Evolutionary conservation across 2,888 invertebrate genomes (phyloP).

Genomic region (Thereva nobilitata): DNA sequence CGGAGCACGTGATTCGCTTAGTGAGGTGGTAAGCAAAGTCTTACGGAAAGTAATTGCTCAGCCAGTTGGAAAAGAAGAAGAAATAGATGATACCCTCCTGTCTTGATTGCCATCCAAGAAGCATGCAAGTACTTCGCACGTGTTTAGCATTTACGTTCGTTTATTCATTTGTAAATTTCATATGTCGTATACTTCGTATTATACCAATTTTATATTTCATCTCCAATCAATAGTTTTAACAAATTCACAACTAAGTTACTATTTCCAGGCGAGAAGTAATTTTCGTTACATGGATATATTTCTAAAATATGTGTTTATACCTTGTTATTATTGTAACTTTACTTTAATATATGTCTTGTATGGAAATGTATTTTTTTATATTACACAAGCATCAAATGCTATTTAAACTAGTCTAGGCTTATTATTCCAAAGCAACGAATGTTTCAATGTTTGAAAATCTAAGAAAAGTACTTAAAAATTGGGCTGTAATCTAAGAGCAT

Average conservation of each 20-base stretch:
- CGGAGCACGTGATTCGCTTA: constrained; percentile 86
- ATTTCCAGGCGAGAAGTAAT: constrained; percentile 13
- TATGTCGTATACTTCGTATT: constrained; percentile 7
- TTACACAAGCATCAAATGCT: too few species aligned
- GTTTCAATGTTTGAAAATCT: too few species aligned
- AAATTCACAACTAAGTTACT: constrained; percentile 8
- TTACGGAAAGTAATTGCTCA: constrained; percentile 77
- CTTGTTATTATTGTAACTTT: constrained; percentile 38
- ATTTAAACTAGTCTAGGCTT: too few species aligned
- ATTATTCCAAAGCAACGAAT: too few species aligned
- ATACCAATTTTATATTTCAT: constrained; percentile 16
- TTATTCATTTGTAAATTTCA: constrained; percentile 7
- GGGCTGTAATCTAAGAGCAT: too few species aligned
- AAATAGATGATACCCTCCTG: constrained; percentile 88
- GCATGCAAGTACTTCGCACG: neutral
- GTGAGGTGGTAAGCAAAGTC: constrained; percentile 87
- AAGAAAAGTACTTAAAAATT: too few species aligned
- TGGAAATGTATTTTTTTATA: constrained; percentile 13
- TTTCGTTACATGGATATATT: constrained; percentile 24
- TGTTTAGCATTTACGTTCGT: constrained; percentile 10
- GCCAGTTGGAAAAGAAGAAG: constrained; percentile 84
- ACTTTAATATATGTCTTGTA: constrained; percentile 40
- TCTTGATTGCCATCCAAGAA: constrained; percentile 64
- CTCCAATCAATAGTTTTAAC: constrained; percentile 20
- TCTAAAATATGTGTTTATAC: constrained; percentile 27